These are phyloP conservation scores for Pterocles orientalis DNA, from an alignment of 2,113 vertebrate species.

Conservation along the genomic window DNA sequence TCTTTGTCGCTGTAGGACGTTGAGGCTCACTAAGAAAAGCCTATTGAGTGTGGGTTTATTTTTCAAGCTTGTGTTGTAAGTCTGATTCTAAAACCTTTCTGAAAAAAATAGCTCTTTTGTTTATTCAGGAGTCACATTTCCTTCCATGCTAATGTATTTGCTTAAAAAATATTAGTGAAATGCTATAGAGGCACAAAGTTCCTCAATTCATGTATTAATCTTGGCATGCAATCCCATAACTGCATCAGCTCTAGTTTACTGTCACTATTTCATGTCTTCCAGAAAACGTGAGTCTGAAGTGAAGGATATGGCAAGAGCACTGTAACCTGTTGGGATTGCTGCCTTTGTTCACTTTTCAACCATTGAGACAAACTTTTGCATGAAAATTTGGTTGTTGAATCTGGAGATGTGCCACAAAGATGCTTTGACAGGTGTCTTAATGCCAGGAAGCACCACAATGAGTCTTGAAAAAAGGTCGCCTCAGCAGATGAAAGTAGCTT, in stretches of 20 bases:
- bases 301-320: background rate
- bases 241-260: background rate
- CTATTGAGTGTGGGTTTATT: conserved; percentile 34
- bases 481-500: background rate
- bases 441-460: background rate
- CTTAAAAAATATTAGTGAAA: conserved; percentile 41
- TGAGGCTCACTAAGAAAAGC: conserved; percentile 23
- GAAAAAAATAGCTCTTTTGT: conserved; percentile 26
- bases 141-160: conserved; percentile 31
- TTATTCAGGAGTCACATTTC: conserved; percentile 35
- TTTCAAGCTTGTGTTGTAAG: background rate
- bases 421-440: background rate
- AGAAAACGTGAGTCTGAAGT: background rate
- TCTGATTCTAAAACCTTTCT: conserved; percentile 22
- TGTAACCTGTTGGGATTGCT: background rate
- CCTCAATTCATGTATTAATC: background rate
- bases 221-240: background rate
- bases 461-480: background rate
- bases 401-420: background rate
- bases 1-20: conserved; percentile 16
- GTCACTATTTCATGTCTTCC: background rate
- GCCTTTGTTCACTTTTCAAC: background rate
- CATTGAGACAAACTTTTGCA: background rate
- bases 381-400: background rate
- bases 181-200: background rate